Evolutionary conservation across 2,113 vertebrate species (phyloP).

Genomic region (Planiliza haematocheilus): DNA sequence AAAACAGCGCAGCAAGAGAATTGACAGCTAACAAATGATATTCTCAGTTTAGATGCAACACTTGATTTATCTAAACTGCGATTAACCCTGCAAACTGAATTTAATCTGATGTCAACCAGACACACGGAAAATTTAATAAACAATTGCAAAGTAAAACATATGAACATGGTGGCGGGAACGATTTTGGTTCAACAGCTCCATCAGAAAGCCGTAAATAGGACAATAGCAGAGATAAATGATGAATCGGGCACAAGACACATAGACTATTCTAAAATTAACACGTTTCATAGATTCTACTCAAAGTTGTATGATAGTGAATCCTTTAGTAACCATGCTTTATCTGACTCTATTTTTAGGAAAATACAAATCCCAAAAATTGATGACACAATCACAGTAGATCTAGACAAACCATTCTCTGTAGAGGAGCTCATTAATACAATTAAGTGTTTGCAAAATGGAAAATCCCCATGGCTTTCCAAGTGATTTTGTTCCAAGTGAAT

Average conservation of each 20-base stretch:
- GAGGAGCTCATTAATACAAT: no score
- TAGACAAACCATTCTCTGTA: no score
- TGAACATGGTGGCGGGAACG: neutral
- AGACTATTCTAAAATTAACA: neutral
- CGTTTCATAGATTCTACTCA: neutral
- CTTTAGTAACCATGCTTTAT: neutral
- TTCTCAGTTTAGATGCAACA: no score
- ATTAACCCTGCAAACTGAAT: neutral
- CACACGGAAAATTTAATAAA: neutral
- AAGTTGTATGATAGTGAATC: neutral
- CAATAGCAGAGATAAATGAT: neutral
- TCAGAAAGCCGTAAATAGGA: neutral
- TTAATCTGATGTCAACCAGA: neutral
- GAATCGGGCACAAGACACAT: neutral
- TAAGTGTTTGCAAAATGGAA: no score
- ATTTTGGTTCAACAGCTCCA: neutral
- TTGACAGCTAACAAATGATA: no score
- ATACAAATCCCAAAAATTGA: neutral
- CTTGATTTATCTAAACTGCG: no score
- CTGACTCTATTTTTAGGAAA: neutral
- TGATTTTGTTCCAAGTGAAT: no score
- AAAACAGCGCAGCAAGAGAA: no score
- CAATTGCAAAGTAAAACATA: neutral
- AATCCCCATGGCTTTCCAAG: no score
- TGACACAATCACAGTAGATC: no score